phyloP scores from a whole-genome alignment of 2,113 vertebrate species.

The Cyanoramphus novaezelandiae region DNA sequence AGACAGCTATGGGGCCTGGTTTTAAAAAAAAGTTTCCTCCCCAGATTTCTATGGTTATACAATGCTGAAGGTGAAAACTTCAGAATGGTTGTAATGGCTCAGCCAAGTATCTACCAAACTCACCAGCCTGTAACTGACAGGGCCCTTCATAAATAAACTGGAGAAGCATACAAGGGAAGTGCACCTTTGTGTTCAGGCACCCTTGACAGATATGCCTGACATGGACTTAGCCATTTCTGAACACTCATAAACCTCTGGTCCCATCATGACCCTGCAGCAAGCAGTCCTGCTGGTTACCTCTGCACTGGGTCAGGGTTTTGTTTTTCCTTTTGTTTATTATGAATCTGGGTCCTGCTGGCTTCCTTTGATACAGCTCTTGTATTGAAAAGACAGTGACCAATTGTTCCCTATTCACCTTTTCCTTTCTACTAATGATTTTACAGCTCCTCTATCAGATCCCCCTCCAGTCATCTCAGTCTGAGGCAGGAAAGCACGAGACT shows the following conservation, averaged over 20 bases:
- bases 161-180: not conserved
- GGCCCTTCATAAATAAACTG: not conserved
- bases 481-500: not conserved
- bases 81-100: not conserved
- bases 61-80: not conserved
- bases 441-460: slow-evolving; percentile 15
- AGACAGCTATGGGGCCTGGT: not conserved
- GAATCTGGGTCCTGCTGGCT: not conserved
- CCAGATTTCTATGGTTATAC: not conserved
- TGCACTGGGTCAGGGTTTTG: not conserved
- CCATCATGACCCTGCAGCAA: not conserved
- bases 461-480: slow-evolving; percentile 1
- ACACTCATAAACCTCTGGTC: not conserved
- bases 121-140: not conserved
- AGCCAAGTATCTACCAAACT: not conserved
- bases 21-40: not conserved
- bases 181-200: not conserved
- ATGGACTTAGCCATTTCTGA: not conserved
- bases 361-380: slow-evolving; percentile 12
- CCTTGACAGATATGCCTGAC: not conserved
- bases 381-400: not conserved
- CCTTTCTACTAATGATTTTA: slow-evolving; percentile 39
- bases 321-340: not conserved
- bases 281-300: not conserved
- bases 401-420: slow-evolving; percentile 11